These are phyloP conservation scores for Sitodiplosis mosellana DNA, from an alignment of 1,140 invertebrate genomes.

Conservation along the genomic window DNA sequence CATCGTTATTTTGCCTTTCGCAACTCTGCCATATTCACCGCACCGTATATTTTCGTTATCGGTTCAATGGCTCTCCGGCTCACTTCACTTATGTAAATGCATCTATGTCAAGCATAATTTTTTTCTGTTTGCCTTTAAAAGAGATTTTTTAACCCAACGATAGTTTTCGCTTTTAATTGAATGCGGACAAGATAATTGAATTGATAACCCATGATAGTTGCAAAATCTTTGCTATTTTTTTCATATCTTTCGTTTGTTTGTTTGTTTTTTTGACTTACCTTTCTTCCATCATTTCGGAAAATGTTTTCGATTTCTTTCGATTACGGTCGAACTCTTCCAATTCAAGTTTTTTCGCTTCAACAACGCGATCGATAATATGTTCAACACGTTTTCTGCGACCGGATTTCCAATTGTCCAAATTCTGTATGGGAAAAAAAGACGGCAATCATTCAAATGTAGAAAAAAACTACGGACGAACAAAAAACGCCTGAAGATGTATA, in stretches of 20 bases:
- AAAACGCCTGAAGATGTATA: no score
- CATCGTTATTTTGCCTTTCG: no score
- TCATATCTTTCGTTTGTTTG: no score
- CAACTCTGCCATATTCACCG: no score
- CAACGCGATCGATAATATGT: constrained; percentile 72
- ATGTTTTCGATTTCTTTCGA: constrained; percentile 69
- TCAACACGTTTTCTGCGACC: constrained; percentile 75
- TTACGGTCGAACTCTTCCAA: constrained; percentile 52
- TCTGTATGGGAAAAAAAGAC: constrained; percentile 32
- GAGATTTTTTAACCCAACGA: not conserved
- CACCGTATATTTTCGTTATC: no score
- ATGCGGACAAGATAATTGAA: not conserved
- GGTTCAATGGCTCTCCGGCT: no score
- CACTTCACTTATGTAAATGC: no score
- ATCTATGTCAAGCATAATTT: no score
- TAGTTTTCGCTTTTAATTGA: not conserved
- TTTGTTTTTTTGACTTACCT: no score
- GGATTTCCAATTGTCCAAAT: constrained; percentile 86
- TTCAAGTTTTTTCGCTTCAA: constrained; percentile 71
- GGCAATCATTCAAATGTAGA: no score
- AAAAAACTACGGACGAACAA: no score
- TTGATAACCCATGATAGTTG: not conserved
- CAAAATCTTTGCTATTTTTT: not conserved
- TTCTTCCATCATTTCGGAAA: constrained; percentile 85
- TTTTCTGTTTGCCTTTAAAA: no score